Evolutionary conservation across 2,797 vertebrate species (phyloP), one percentile per base, ranked within the genome.

Genomic region (Spondyliosoma cantharus): DNA sequence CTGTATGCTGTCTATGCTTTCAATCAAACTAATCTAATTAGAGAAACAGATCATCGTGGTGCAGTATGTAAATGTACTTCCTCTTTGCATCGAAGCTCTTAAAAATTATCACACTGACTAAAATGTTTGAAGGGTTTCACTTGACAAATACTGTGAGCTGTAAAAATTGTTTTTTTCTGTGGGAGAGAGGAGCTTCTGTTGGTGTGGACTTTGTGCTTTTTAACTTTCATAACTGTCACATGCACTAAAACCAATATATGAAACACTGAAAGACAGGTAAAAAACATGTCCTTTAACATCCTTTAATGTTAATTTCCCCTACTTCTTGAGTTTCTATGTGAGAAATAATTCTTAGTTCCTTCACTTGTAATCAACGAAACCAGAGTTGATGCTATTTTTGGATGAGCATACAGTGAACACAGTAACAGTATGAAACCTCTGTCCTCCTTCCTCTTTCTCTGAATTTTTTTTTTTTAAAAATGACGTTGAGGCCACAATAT

Each of bases 371-470:
- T 4, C 1, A 3, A 16, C 48, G 53, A 74, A 15, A 42, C 16
- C 19, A 57, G 15, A 22, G 45, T 27, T 16, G 13, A 45, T 12
- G 0, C 14, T 48, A 22, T 59, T 4, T 54, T 42, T 37, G 24
- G 49, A 14, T 1, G 52, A 6, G 37, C 29, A 25, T 61, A 54
- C 19, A 53, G n/a, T 11, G 11, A 56, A 12, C 17, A 12, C 17
- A 3, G 64, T 80, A 52, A 63, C 16, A 48, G 60, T 15, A 4
- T 71, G n/a, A 58, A 74, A 80, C 9, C 46, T 1, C 25, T 22
- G 29, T 49, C 46, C 37, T 49, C 37, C 68, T 71, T 78, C 37
- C 25, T 63, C 27, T 70, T 56, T 66, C 54, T 63, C 3, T 37
- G 37, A 15, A n/a, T n/a, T n/a, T n/a, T n/a, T n/a, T n/a, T n/a